Conservation (phyloP, 2,888 invertebrate species). For the Volucella bombylans region DNA sequence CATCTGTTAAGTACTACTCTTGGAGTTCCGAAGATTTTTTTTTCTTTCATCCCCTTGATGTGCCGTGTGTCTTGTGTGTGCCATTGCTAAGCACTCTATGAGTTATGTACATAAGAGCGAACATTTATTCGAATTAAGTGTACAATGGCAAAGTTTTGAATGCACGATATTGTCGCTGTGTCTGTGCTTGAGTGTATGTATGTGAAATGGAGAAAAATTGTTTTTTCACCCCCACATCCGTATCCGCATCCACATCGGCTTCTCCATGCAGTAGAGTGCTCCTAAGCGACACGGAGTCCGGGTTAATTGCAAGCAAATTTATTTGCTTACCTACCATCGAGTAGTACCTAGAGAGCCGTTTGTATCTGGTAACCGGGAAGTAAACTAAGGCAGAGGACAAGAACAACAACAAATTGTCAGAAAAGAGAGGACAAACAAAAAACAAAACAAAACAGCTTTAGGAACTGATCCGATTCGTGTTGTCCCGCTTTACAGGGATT, state of each 20-base stretch:
- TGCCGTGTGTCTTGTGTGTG: slow-evolving; percentile 11
- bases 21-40: slow-evolving; percentile 13
- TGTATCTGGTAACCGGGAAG: no score
- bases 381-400: background rate
- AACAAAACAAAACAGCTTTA: slow-evolving; percentile 19
- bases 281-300: slow-evolving; percentile 34
- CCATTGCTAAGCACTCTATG: slow-evolving; percentile 21
- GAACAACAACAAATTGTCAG: slow-evolving; percentile 13
- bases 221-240: slow-evolving; percentile 40
- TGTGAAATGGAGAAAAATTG: slow-evolving; percentile 39
- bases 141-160: slow-evolving; percentile 62
- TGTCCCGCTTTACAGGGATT: slow-evolving; percentile 64
- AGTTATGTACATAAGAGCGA: slow-evolving; percentile 49
- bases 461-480: slow-evolving; percentile 30
- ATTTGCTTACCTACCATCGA: slow-evolving; percentile 57
- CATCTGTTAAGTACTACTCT: slow-evolving; percentile 39
- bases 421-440: slow-evolving; percentile 2
- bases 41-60: slow-evolving; percentile 14
- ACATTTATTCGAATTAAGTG: slow-evolving; percentile 70
- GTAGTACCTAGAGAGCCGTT: background rate
- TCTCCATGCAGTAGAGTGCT: slow-evolving; percentile 6
- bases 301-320: slow-evolving; percentile 65
- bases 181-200: slow-evolving; percentile 2
- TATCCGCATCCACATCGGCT: background rate
- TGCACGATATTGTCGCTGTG: slow-evolving; percentile 11